Conservation (phyloP, 2,888 invertebrate species). For the Fragum whitleyi region DNA sequence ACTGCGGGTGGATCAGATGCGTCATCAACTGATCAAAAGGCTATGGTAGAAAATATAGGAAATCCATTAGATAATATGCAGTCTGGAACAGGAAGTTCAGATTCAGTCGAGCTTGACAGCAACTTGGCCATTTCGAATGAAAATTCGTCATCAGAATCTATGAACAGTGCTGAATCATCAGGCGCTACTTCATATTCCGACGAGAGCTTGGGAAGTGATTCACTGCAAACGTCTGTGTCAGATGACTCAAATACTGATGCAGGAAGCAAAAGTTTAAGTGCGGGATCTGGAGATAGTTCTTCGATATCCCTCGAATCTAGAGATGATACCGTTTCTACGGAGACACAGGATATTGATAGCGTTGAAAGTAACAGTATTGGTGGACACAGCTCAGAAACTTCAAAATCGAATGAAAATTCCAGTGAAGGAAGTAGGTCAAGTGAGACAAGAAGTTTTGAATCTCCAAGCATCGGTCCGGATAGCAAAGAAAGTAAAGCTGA, state of each 20-base stretch:
- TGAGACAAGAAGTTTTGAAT: too few species aligned
- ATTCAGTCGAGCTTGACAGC: background rate
- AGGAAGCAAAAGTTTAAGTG: background rate
- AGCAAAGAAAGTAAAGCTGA: too few species aligned
- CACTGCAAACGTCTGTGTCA: background rate
- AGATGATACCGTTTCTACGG: background rate
- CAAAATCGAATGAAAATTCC: background rate
- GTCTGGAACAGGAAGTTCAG: background rate
- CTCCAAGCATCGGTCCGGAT: too few species aligned
- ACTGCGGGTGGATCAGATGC: too few species aligned
- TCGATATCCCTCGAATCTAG: background rate
- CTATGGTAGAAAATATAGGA: too few species aligned
- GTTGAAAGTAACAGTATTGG: background rate
- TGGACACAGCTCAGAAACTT: background rate
- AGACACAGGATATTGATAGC: background rate
- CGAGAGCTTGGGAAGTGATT: background rate
- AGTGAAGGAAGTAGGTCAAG: background rate
- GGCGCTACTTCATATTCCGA: background rate
- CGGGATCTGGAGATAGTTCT: background rate
- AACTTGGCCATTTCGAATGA: background rate
- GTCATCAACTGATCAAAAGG: too few species aligned
- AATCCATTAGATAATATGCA: background rate
- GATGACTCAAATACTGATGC: background rate
- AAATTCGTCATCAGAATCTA: background rate
- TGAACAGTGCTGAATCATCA: background rate